Evolutionary conservation across 2,797 vertebrate genomes (phyloP).

Genomic region (Neoniphon sammara): DNA sequence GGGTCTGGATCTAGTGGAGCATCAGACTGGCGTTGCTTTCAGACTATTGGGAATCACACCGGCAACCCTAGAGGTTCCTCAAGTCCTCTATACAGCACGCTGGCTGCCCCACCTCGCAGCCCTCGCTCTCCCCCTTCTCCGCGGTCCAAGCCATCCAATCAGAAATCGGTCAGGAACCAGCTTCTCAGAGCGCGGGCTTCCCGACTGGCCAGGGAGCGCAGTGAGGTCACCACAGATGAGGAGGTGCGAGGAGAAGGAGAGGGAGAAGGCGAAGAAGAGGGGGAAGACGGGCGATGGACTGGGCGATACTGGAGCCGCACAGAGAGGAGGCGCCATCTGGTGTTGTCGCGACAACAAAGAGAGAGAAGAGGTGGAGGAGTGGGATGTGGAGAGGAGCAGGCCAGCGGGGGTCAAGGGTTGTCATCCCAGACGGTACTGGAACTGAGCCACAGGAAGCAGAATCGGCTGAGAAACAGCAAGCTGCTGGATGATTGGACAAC

Average conservation of each 20-base stretch:
- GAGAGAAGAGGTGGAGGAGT: constrained; percentile 44
- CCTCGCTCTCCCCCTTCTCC: constrained; percentile 66
- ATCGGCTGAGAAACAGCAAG: constrained; percentile 79
- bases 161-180: constrained; percentile 74
- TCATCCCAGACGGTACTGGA: constrained; percentile 71
- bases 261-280: constrained; percentile 53
- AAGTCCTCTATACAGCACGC: constrained; percentile 67
- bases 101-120: constrained; percentile 50
- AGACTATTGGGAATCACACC: constrained; percentile 64
- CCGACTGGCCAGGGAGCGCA: constrained; percentile 70
- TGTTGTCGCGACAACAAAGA: constrained; percentile 70
- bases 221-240: constrained; percentile 76
- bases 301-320: constrained; percentile 76
- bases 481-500: constrained; percentile 82
- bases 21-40: constrained; percentile 68
- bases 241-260: constrained; percentile 64
- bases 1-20: constrained; percentile 62
- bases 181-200: constrained; percentile 77
- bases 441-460: constrained; percentile 80
- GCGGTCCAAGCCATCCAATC: constrained; percentile 71
- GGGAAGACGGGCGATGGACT: constrained; percentile 58
- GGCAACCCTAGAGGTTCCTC: constrained; percentile 40
- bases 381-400: constrained; percentile 49
- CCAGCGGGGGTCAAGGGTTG: constrained; percentile 38
- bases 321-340: constrained; percentile 73